Base-by-base conservation (phyloP, 2,113 vertebrate species). In the Rhineura floridana region DNA sequence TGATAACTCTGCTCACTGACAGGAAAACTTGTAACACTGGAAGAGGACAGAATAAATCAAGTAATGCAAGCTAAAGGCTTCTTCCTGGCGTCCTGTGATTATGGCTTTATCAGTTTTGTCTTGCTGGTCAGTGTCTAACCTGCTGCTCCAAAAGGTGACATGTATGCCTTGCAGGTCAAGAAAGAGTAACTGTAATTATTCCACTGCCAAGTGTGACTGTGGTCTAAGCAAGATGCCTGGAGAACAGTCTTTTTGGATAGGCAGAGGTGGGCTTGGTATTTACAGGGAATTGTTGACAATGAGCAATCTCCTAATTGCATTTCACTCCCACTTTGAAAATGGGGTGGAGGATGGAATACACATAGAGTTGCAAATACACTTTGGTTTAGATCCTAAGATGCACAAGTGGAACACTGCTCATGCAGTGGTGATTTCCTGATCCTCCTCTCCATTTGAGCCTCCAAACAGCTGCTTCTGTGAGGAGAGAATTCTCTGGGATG, bases 81-180 rank as follows among this genome's bases (percentile, higher is more conserved):
- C 52, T 76, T 7, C 44, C 10, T 33, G 36, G 85, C 39, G 36
- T 59, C 73, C 67, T 8, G 0, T 84, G 42, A 86, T 21, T 30
- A 25, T 55, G 42, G n/a, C 52, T 62, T 78, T 13, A 33, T 76
- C 52, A 86, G 79, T 87, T 67, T 73, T 44, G 84, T 82, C 59
- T 62, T 63, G 39, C 55, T 79, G 6, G 2, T 63, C 28, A 2
- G 5, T 28, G 39, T 1, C 85, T 52, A 28, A 2, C 82, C 3
- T 25, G 10, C 62, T 80, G 13, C 10, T 89, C 73, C 73, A 46
- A 84, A 21, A 21, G 12, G 8, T 2, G 4, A 30, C 72, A 81
- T 4, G 23, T 7, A 42, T n/a, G 30, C 2, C 3, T 80, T 80
- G 79, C 10, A 28, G 15, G 33, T 15, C 36, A 1, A 44, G 55